Percentiles rank a stretch among this genome's conserved stretches.
phyloP scores from a whole-genome alignment of 2,888 invertebrate species.

The Cheilosia impressa region DNA sequence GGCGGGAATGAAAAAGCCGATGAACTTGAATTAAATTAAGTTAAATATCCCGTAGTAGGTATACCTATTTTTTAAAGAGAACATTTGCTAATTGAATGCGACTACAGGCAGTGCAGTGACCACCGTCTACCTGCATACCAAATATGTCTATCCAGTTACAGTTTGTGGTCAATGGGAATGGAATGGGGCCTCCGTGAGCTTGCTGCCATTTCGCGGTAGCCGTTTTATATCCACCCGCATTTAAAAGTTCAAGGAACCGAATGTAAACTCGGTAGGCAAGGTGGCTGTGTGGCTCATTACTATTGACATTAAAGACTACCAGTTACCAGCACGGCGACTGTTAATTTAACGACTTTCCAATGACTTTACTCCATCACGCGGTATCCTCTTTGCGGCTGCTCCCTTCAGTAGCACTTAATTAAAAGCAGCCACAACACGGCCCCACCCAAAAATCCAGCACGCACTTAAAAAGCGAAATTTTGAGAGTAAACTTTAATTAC shows the following conservation, averaged over 20 bases:
- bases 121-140: too few relatives aligned
- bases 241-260: too few relatives aligned
- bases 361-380: not conserved
- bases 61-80: too few relatives aligned
- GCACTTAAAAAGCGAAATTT: not conserved
- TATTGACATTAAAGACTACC: not conserved
- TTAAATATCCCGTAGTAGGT: too few relatives aligned
- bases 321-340: not conserved
- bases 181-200: too few relatives aligned
- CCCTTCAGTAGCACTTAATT: not conserved
- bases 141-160: too few relatives aligned
- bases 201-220: too few relatives aligned
- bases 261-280: not conserved
- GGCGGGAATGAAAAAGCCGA: too few relatives aligned
- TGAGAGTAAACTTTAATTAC: constrained; percentile 38
- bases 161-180: too few relatives aligned
- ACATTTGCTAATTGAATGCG: too few relatives aligned
- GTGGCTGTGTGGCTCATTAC: not conserved
- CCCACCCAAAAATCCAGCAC: not conserved
- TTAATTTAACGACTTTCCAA: not conserved
- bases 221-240: not conserved
- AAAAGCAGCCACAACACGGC: not conserved
- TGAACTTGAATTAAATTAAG: too few relatives aligned
- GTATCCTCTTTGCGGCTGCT: not conserved
- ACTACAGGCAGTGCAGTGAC: too few relatives aligned